phyloP scores from a whole-genome alignment of 2,797 vertebrate genomes.

The Pangasius mekongensis region DNA sequence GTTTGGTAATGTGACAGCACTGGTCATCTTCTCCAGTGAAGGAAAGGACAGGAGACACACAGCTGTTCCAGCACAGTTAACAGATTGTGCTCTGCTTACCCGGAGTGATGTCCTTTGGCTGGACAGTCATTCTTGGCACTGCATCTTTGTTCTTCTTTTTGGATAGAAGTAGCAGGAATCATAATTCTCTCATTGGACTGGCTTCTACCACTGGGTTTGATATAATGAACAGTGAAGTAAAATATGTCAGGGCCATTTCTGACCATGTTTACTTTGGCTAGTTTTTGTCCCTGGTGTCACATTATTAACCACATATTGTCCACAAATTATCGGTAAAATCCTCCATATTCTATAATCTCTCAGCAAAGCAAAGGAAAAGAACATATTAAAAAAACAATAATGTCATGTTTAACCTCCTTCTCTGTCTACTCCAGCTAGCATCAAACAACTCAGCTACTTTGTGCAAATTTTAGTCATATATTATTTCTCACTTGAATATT shows the following conservation, averaged over 20 bases:
- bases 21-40: conserved; percentile 40
- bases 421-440: not conserved
- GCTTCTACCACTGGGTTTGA: not conserved
- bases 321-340: not conserved
- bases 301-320: no score
- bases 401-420: not conserved
- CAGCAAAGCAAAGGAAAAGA: not conserved
- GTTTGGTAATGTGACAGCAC: conserved; percentile 53
- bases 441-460: not conserved
- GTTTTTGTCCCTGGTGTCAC: not conserved
- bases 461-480: not conserved
- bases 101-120: conserved; percentile 23
- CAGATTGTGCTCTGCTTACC: conserved; percentile 48
- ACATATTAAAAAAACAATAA: not conserved
- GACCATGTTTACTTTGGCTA: not conserved
- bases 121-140: conserved; percentile 21
- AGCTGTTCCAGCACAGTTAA: conserved; percentile 55
- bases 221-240: not conserved
- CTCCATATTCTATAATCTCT: not conserved
- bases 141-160: not conserved
- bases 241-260: not conserved
- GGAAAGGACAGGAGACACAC: conserved; percentile 48
- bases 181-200: not conserved
- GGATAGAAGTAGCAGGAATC: not conserved
- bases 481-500: not conserved